These are phyloP conservation scores for Erithacus rubecula DNA, from an alignment of 2,797 vertebrate species.

Conservation along the genomic window DNA sequence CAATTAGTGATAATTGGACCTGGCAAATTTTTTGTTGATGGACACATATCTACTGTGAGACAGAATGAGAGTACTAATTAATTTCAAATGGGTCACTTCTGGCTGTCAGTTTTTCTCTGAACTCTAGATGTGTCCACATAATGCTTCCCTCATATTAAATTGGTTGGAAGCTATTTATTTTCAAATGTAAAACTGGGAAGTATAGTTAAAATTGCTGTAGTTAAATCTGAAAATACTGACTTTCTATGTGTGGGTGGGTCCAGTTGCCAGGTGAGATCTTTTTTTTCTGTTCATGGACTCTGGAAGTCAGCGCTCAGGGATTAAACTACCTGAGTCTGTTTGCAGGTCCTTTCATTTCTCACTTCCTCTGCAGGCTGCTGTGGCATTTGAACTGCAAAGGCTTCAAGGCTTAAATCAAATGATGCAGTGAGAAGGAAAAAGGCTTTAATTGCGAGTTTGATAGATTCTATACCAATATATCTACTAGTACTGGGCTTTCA, in stretches of 20 bases:
- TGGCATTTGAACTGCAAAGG: not conserved
- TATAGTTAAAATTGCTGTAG: not conserved
- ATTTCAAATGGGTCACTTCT: slow-evolving; percentile 2
- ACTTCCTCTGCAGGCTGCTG: not conserved
- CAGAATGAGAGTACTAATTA: not conserved
- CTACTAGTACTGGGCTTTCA: not conserved
- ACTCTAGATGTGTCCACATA: not conserved
- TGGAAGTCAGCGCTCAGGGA: not conserved
- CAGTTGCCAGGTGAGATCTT: not conserved
- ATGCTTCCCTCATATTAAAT: not conserved
- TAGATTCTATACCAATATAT: not conserved
- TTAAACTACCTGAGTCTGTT: not conserved
- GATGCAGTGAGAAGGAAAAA: not conserved
- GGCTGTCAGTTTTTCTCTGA: not conserved
- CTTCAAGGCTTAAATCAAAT: not conserved
- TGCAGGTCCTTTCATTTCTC: not conserved
- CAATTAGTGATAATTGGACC: slow-evolving; percentile 26
- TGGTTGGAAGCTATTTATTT: not conserved
- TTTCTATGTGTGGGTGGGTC: not conserved
- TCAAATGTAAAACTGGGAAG: not conserved
- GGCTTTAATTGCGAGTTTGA: not conserved
- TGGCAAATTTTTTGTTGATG: not conserved
- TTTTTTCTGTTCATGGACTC: not conserved
- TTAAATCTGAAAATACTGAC: not conserved
- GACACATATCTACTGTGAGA: not conserved